phyloP scores from a whole-genome alignment of 2,888 invertebrate genomes.

The Copidosoma aretas region DNA sequence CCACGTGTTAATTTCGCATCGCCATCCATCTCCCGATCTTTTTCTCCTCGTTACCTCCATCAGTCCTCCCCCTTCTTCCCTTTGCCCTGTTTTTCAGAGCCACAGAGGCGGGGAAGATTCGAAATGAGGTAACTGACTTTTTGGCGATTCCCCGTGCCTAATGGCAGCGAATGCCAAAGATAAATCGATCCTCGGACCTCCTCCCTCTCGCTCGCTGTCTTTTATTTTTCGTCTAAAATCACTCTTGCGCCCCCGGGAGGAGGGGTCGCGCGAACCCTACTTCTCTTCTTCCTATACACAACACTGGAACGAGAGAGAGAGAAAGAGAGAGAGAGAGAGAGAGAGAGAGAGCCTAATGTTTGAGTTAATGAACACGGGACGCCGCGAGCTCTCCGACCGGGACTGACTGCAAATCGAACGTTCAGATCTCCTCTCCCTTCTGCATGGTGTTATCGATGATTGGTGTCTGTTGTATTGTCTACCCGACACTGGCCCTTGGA shows the following conservation, averaged over 20 bases:
- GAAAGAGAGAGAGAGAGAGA: too few relatives aligned
- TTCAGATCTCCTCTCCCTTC: too few relatives aligned
- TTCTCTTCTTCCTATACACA: too few relatives aligned
- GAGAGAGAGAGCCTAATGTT: slow-evolving; percentile 49
- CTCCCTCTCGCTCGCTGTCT: slow-evolving; percentile 2
- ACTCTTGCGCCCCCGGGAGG: slow-evolving; percentile 31
- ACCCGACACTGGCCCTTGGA: too few relatives aligned
- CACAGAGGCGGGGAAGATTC: too few relatives aligned
- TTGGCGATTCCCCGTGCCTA: slow-evolving; percentile 25
- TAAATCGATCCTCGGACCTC: slow-evolving; percentile 37
- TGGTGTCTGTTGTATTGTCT: too few relatives aligned
- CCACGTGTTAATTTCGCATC: slow-evolving; percentile 37
- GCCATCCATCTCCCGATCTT: slow-evolving; percentile 18
- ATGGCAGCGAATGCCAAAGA: slow-evolving; percentile 39
- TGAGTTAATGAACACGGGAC: slow-evolving; percentile 48
- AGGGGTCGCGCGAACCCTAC: slow-evolving; percentile 21
- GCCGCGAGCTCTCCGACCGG: too few relatives aligned
- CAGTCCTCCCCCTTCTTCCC: too few relatives aligned
- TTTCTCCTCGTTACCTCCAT: slow-evolving; percentile 31
- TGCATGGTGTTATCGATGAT: too few relatives aligned
- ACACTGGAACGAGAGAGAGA: too few relatives aligned
- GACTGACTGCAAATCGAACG: too few relatives aligned
- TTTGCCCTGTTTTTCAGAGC: too few relatives aligned
- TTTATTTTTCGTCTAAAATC: slow-evolving; percentile 32
- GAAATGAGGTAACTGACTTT: slow-evolving; percentile 15